Evolutionary conservation across 2,888 invertebrate genomes (phyloP).

Genomic region (Trimorus sp.): DNA sequence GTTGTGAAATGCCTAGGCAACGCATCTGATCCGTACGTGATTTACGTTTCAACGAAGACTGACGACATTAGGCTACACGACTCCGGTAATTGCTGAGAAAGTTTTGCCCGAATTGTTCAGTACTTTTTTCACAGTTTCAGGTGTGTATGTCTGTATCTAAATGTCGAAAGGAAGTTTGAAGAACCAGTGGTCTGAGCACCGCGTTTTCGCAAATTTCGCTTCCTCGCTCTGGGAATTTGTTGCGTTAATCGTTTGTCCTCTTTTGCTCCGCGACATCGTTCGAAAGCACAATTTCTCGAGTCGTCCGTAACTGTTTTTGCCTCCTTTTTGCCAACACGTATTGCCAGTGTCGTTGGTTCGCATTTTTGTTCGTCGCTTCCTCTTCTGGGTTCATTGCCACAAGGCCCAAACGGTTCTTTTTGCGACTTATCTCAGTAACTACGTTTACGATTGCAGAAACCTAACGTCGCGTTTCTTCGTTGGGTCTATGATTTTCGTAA

Average conservation of each 20-base stretch:
- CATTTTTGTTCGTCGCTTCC: not conserved
- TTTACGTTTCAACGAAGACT: conserved; percentile 73
- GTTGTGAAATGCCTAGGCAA: conserved; percentile 76
- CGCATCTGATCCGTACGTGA: conserved; percentile 72
- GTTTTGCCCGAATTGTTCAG: conserved; percentile 23
- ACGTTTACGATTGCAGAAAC: conserved; percentile 61
- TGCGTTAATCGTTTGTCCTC: conserved; percentile 8
- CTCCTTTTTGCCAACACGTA: conserved; percentile 24
- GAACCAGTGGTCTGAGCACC: conserved; percentile 28
- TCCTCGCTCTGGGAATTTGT: conserved; percentile 3
- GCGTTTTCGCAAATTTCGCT: not conserved
- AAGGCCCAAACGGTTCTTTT: conserved; percentile 25
- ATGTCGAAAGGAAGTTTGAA: conserved; percentile 36
- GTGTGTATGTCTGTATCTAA: conserved; percentile 50
- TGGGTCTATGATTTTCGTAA: conserved; percentile 52
- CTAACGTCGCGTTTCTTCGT: conserved; percentile 64
- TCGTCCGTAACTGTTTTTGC: conserved; percentile 19
- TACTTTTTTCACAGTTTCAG: conserved; percentile 25
- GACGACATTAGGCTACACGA: conserved; percentile 72
- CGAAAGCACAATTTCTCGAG: conserved; percentile 21
- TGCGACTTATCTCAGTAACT: conserved; percentile 57
- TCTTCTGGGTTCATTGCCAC: not conserved
- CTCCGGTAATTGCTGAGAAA: conserved; percentile 52
- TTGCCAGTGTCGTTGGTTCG: conserved; percentile 27
- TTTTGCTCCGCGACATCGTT: conserved; percentile 11